These are phyloP conservation scores for Rhinella marina DNA, from an alignment of 2,797 vertebrate genomes.

Conservation along the genomic window DNA sequence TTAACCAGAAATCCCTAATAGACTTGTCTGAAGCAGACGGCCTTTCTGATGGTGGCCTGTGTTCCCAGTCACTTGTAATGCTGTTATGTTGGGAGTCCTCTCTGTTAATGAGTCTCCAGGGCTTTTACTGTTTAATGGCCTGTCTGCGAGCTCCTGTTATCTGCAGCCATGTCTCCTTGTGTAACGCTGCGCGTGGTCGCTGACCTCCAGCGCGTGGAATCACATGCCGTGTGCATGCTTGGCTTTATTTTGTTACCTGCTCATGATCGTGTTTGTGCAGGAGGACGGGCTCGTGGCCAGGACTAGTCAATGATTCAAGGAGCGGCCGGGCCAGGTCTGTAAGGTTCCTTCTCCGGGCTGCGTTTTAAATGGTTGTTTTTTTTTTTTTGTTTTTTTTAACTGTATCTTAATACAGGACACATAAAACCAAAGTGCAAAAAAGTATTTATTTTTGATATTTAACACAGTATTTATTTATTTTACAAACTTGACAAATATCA, in stretches of 20 bases:
- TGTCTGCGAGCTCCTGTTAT: neutral
- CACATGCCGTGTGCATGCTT: constrained; percentile 5
- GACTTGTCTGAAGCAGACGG: no score
- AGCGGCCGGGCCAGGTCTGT: constrained; percentile 21
- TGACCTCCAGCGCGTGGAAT: neutral
- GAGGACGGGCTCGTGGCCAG: constrained; percentile 22
- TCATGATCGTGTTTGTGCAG: constrained; percentile 21
- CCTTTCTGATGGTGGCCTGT: no score
- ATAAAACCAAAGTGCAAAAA: neutral
- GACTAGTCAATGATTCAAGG: constrained; percentile 29
- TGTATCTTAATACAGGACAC: neutral
- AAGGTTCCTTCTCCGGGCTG: neutral
- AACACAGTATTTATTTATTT: no score
- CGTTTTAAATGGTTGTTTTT: neutral
- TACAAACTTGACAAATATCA: no score
- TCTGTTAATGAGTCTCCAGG: neutral
- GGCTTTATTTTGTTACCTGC: constrained; percentile 23
- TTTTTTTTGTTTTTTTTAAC: neutral
- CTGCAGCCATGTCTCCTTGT: neutral
- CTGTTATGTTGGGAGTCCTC: neutral
- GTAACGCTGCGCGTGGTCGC: neutral
- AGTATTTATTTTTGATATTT: no score
- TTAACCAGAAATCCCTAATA: no score
- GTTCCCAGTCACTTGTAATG: no score
- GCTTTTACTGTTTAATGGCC: neutral